phyloP scores from a whole-genome alignment of 2,113 vertebrate species.

The Saccopteryx leptura region DNA sequence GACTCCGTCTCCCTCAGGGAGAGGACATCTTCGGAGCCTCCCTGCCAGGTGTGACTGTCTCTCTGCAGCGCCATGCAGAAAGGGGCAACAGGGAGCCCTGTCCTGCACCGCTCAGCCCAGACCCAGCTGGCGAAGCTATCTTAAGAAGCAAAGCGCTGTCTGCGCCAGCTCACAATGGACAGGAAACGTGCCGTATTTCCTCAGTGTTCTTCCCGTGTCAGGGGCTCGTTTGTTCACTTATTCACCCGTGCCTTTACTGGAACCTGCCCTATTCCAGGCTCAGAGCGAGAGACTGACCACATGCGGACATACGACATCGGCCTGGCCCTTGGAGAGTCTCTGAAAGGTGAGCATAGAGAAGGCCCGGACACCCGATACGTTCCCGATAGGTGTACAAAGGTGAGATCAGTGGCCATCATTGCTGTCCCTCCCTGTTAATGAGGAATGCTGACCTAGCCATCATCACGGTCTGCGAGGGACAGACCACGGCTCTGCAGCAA shows the following conservation, averaged over 20 bases:
- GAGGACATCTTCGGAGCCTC: not conserved
- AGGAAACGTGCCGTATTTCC: not conserved
- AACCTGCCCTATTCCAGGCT: not conserved
- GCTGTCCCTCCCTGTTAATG: accelerated
- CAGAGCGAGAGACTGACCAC: not conserved
- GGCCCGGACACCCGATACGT: accelerated
- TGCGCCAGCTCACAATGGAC: not conserved
- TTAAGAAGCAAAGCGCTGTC: not conserved
- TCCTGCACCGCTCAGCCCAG: accelerated
- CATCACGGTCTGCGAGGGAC: not conserved
- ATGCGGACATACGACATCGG: accelerated
- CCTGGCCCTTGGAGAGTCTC: accelerated
- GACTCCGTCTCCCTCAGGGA: not conserved
- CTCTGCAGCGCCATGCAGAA: not conserved
- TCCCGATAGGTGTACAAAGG: accelerated
- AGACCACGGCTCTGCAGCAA: not conserved
- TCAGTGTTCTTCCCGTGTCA: accelerated
- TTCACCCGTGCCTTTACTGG: not conserved
- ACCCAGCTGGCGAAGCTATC: accelerated
- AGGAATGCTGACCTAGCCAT: not conserved
- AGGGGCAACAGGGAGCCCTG: no score
- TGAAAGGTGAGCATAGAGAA: not conserved
- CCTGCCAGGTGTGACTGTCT: not conserved
- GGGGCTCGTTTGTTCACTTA: accelerated
- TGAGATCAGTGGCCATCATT: not conserved